Base-by-base conservation (phyloP, 2,113 vertebrate species). In the Rhizomys pruinosus region DNA sequence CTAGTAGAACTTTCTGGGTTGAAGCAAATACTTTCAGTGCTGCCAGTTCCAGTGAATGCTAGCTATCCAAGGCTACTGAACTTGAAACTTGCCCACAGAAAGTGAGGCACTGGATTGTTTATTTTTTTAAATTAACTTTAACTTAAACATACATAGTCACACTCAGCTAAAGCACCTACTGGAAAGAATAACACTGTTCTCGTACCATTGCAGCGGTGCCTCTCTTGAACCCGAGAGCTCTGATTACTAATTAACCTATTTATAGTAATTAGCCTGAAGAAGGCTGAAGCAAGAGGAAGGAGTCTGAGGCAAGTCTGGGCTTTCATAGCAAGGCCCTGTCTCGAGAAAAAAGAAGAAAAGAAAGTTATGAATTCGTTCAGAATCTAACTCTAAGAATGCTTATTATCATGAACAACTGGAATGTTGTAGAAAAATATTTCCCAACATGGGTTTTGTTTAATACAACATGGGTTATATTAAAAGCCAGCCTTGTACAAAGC, bases 331-430 rank as follows among this genome's bases (percentile, higher is more conserved):
- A 7, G 10, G n/a, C 16, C 23, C 16, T 76, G 25, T 74, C 72
- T 47, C 1, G 29, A 74, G 42, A 57, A n/a, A n/a, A n/a, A 57
- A n/a, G 29, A n/a, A 5, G 10, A 42, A 61, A 39, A 44, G 37
- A 27, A 44, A 39, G 23, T 88, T 42, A 74, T 52, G 69, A 61
- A 73, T 92, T 90, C 85, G 42, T 71, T 93, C 71, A 89, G 37
- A 90, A 74, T 44, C 32, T 77, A 68, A 5, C 68, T 85, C 64
- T 29, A 25, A 89, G 76, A 57, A 5, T 84, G 20, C 78, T 90
- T 73, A 81, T 94, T 76, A 90, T 66, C 22, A 47, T 47, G 42
- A 91, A 80, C 77, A 94, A 44, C 47, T 80, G 55, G 34, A 77
- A 61, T 0, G 0, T 59, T 20, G 59, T 42, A 85, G 66, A 61